Base-by-base conservation (phyloP, 1,140 invertebrate species). In the Mercenaria mercenaria region DNA sequence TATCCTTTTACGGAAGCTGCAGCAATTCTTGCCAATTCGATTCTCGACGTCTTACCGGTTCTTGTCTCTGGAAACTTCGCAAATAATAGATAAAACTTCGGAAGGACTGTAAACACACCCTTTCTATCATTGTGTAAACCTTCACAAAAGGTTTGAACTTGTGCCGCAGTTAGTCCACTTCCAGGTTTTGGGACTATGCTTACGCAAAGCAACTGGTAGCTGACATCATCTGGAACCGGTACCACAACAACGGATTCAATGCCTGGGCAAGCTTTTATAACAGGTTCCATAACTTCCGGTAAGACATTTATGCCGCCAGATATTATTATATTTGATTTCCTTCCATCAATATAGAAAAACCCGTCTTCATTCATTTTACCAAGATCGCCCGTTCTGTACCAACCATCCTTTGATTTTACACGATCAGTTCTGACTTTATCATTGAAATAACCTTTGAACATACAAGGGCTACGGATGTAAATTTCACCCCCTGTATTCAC, bases 391-490 rank as follows among this genome's bases (percentile, higher is more conserved):
- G 95, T 96, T 79, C 94, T 94, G 29, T 95, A 91, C 95, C 95
- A 96, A 0, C 96, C 96, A 72, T 96, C 96, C 0, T 81, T 72
- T 67, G 96, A 95, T 18, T 96, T 50, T 3, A 90, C 91, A 79
- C 95, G 93, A 39, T 90, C 90, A 10, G 96, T 96, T 77, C 94
- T 93, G 76, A 95, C 95, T 18, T 93, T 93, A 81, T 96, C 92
- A 88, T 93, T 94, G 88, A 92, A 99, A 96, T 99, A 99, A 0
- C 98, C 98, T 86, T 94, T 93, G 89, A 96, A 95, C 32, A 95
- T 26, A 23, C 34, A 29, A 0, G 34, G 18, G n/a, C 13, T 50
- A 23, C 79, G 77, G 20, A 84, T 37, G 32, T 69, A 56, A 10
- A 91, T 77, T 56, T 91, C 77, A 18, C 90, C 90, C 11, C 50